Conservation (phyloP, 2,888 invertebrate genomes). For the Apotomis betuletana region DNA sequence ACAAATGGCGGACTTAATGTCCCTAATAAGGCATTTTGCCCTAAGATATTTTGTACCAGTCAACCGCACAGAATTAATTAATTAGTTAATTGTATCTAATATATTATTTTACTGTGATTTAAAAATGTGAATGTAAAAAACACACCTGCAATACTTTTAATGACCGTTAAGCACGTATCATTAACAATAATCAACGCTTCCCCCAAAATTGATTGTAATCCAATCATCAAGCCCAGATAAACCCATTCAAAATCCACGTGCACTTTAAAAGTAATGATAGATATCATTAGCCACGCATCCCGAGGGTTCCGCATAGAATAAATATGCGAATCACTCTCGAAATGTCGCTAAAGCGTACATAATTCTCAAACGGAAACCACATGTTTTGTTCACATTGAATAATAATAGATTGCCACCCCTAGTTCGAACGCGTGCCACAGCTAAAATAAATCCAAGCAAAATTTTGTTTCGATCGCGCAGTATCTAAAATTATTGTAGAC, state of each 20-base stretch:
- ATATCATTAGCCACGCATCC: conserved; percentile 64
- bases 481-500: conserved; percentile 39
- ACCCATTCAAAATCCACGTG: conserved; percentile 65
- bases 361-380: conserved; percentile 71
- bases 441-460: conserved; percentile 46
- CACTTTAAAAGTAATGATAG: conserved; percentile 62
- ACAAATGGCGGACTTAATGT: too few relatives aligned
- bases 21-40: too few relatives aligned
- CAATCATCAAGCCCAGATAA: conserved; percentile 43
- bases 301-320: conserved; percentile 58
- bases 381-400: conserved; percentile 79
- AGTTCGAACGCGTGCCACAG: conserved; percentile 49
- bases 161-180: conserved; percentile 35
- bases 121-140: background rate
- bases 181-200: conserved; percentile 40
- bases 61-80: too few relatives aligned
- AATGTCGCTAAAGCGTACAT: conserved; percentile 77
- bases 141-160: conserved; percentile 23
- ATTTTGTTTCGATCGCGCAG: conserved; percentile 44
- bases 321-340: conserved; percentile 77
- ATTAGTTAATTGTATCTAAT: too few relatives aligned
- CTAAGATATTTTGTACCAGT: too few relatives aligned
- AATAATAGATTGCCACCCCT: conserved; percentile 62
- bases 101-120: too few relatives aligned
- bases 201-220: conserved; percentile 34